A percentile compares a stretch with the other conserved stretches of the same genome.
Conservation (phyloP, 2,113 vertebrate species). For the Tursiops truncatus region DNA sequence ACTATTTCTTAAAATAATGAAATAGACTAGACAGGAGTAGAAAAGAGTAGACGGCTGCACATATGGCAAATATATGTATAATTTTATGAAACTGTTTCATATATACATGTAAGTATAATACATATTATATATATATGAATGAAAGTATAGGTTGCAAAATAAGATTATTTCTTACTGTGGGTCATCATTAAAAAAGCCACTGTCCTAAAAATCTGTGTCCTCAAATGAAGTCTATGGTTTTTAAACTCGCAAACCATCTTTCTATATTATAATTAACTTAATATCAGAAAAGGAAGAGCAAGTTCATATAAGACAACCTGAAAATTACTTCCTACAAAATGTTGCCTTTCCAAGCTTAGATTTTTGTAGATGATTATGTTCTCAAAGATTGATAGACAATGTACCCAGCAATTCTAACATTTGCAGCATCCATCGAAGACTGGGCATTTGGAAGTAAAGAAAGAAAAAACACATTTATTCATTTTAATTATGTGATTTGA, state of each 20-base stretch:
- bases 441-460: background rate
- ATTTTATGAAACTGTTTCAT: background rate
- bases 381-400: background rate
- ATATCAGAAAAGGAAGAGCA: constrained; percentile 3
- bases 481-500: background rate
- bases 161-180: background rate
- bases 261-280: background rate
- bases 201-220: background rate
- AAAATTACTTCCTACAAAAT: background rate
- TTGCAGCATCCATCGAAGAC: constrained; percentile 7
- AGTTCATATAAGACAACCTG: background rate
- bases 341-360: background rate
- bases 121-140: background rate
- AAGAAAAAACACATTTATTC: background rate
- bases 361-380: background rate
- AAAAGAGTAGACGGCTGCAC: background rate
- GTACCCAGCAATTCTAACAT: background rate
- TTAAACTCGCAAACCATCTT: background rate
- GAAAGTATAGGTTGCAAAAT: background rate
- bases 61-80: background rate
- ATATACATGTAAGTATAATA: background rate
- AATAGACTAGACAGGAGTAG: background rate
- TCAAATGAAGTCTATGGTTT: background rate
- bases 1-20: constrained; percentile 6
- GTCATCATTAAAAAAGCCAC: background rate